Evolutionary conservation across 2,113 vertebrate genomes (phyloP).

Genomic region (Ictalurus furcatus): DNA sequence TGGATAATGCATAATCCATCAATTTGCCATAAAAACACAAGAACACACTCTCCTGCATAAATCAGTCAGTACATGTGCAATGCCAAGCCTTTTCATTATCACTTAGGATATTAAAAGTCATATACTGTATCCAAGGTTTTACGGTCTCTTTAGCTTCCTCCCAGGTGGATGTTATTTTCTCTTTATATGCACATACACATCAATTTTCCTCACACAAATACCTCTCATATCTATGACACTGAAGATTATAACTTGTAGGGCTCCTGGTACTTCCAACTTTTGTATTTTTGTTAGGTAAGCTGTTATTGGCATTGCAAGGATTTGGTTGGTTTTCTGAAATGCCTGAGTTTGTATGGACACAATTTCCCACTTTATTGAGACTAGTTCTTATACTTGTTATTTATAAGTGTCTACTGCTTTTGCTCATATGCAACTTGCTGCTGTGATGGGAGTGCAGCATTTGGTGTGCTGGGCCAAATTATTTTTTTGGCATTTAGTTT

Average conservation of each 20-base stretch:
- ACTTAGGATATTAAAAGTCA: slow-evolving; percentile 13
- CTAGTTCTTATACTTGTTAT: background rate
- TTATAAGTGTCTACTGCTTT: background rate
- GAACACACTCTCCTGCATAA: background rate
- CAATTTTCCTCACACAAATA: background rate
- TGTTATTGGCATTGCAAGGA: too few species aligned
- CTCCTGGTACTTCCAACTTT: background rate
- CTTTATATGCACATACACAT: background rate
- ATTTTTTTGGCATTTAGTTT: background rate
- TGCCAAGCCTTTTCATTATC: slow-evolving; percentile 8
- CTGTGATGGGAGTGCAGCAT: background rate
- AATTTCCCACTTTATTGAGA: background rate
- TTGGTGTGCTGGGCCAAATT: background rate
- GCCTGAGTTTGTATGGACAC: background rate
- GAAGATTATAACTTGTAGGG: background rate
- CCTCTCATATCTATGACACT: background rate
- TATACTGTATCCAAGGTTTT: slow-evolving; percentile 11
- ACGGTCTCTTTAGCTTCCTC: slow-evolving; percentile 13
- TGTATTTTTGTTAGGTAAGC: background rate
- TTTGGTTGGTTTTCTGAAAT: background rate
- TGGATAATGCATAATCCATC: background rate
- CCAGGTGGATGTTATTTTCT: background rate
- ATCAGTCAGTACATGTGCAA: background rate
- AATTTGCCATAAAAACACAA: background rate
- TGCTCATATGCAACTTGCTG: background rate